A percentile compares a stretch with the other conserved stretches of the same genome.
These are phyloP conservation scores for Heliconius charithonia DNA, from an alignment of 2,888 invertebrate genomes.

Conservation along the genomic window DNA sequence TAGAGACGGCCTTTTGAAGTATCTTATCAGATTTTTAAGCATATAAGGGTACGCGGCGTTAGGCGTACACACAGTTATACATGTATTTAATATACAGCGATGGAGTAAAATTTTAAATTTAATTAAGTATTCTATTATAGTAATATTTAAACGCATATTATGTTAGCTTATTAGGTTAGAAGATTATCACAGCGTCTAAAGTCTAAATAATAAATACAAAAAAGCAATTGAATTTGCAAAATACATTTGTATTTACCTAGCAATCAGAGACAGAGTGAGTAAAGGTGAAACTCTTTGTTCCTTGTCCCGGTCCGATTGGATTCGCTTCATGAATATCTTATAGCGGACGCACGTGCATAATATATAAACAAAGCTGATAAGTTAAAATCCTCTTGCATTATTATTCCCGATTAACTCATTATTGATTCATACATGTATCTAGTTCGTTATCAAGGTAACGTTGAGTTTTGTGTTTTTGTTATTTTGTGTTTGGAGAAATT, in stretches of 20 bases:
- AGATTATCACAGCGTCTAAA: neutral
- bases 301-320: slow-evolving; percentile 56
- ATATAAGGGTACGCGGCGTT: slow-evolving; percentile 29
- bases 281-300: slow-evolving; percentile 51
- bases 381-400: slow-evolving; percentile 49
- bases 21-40: slow-evolving; percentile 47
- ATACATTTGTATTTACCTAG: neutral
- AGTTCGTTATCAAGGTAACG: neutral
- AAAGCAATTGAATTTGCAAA: neutral
- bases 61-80: neutral
- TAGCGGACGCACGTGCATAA: slow-evolving; percentile 53
- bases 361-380: slow-evolving; percentile 53
- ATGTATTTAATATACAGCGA: neutral
- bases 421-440: slow-evolving; percentile 13
- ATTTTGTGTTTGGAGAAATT: neutral
- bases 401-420: slow-evolving; percentile 40
- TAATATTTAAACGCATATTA: neutral
- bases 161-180: neutral
- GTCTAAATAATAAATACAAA: neutral
- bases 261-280: slow-evolving; percentile 32
- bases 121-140: neutral
- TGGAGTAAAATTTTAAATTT: neutral
- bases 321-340: slow-evolving; percentile 64
- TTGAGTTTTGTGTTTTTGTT: neutral
- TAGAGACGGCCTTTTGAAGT: slow-evolving; percentile 47